Evolutionary conservation across 2,888 invertebrate genomes (phyloP).

Genomic region (Beris morrisii): DNA sequence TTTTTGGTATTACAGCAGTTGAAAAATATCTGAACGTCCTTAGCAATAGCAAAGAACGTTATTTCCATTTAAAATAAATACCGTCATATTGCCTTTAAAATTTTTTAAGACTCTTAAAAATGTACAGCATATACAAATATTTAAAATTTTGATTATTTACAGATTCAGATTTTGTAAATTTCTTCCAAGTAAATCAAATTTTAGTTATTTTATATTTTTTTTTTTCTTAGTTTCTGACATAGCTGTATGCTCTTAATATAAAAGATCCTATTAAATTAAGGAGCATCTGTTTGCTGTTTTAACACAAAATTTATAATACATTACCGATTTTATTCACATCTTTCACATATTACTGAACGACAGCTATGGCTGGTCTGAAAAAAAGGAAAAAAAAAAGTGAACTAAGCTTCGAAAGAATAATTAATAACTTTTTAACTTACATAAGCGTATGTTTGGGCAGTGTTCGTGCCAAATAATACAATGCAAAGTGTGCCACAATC

Average conservation of each 20-base stretch:
- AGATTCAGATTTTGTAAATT: no score
- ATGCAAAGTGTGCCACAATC: constrained; percentile 64
- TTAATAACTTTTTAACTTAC: constrained; percentile 33
- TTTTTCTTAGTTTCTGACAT: background rate
- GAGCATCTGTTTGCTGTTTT: background rate
- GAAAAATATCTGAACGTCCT: no score
- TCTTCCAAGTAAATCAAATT: no score
- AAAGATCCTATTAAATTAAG: background rate
- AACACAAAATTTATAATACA: background rate
- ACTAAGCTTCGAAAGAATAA: background rate
- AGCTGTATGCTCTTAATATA: background rate
- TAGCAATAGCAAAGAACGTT: no score
- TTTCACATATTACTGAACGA: background rate
- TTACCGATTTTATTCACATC: background rate
- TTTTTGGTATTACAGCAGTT: no score
- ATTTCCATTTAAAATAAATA: no score
- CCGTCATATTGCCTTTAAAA: no score
- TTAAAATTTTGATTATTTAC: no score
- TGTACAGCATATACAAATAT: no score
- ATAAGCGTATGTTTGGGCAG: constrained; percentile 35
- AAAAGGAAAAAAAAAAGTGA: background rate
- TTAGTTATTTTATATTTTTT: no score
- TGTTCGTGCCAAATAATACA: constrained; percentile 61
- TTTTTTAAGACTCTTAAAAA: no score
- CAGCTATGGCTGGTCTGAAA: constrained; percentile 4